These are phyloP conservation scores for Cephalopterus ornatus DNA, from an alignment of 2,113 vertebrate species.

Conservation along the genomic window DNA sequence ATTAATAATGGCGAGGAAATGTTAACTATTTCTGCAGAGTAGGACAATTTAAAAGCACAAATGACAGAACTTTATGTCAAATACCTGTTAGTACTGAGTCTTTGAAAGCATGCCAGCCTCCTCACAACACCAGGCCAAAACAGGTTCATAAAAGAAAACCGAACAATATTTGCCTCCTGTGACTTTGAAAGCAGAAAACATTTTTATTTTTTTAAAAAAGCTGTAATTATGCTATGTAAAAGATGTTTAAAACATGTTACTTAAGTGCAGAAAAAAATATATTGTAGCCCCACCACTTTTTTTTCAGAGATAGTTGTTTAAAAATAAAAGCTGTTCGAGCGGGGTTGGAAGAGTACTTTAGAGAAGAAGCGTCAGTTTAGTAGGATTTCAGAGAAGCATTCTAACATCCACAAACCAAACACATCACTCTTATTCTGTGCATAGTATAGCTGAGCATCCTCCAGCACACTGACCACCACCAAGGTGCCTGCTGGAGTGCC, in stretches of 20 bases:
- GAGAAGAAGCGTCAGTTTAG: slow-evolving; percentile 10
- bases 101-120: not conserved
- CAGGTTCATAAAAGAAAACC: not conserved
- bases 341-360: not conserved
- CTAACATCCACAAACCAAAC: not conserved
- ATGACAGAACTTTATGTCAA: not conserved
- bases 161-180: not conserved
- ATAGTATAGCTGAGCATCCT: not conserved
- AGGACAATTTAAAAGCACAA: not conserved
- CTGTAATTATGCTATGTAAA: not conserved
- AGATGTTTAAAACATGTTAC: not conserved
- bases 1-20: not conserved
- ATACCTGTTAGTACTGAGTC: not conserved
- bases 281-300: not conserved
- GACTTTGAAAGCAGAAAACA: not conserved
- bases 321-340: not conserved
- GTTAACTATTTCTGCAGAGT: not conserved
- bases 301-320: slow-evolving; percentile 4
- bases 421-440: not conserved
- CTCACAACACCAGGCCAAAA: not conserved
- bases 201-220: not conserved
- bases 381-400: not conserved
- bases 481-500: accelerated
- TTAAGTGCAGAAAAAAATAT: not conserved
- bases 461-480: accelerated